Base-by-base conservation (phyloP, 2,113 vertebrate genomes). In the Trogon surrucura region DNA sequence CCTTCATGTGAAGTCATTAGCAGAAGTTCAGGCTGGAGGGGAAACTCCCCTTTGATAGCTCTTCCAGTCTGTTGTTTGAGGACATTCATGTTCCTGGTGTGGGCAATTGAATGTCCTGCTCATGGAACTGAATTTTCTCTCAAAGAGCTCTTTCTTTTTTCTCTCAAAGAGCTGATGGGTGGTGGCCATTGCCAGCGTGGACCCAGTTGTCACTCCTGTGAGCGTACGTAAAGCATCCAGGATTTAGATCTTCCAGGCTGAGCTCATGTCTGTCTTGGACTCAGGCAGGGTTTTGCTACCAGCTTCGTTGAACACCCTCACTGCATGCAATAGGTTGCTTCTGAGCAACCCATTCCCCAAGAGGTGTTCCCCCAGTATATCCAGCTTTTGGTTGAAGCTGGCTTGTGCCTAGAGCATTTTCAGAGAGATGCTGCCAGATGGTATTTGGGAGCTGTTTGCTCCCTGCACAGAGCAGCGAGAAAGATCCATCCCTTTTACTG, bases 61-160 rank as follows among this genome's bases (percentile, higher is more conserved):
- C 30, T 19, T 61, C 30, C 58, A 82, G 57, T 5, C 44, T 23
- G 57, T 30, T 19, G 3, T 66, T 75, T 41, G 58, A 32, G 36
- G n/a, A 44, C 3, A 2, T 45, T 77, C 17, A 5, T 1, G 0
- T 61, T 58, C 4, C 41, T 32, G 60, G 38, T 6, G 3, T 45
- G n/a, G 56, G 11, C 53, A 36, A 17, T 45, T 41, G 60, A 81
- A 47, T 0, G 2, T 58, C 32, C 56, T 72, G 50, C 57, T 67
- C 75, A 30, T 83, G 32, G 71, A 57, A 11, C 1, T 25, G n/a
- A 60, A n/a, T 69, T 64, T 62, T 72, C 10, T 19, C 26, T 47
- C 2, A 0, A 51, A 26, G 53, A 58, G n/a, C 21, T 58, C 48
- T n/a, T 44, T 38, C 41, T 41, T 41, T 69, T 64, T 62, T 72